Base-by-base conservation (phyloP, 2,888 invertebrate species). In the Loripinus fragilis region DNA sequence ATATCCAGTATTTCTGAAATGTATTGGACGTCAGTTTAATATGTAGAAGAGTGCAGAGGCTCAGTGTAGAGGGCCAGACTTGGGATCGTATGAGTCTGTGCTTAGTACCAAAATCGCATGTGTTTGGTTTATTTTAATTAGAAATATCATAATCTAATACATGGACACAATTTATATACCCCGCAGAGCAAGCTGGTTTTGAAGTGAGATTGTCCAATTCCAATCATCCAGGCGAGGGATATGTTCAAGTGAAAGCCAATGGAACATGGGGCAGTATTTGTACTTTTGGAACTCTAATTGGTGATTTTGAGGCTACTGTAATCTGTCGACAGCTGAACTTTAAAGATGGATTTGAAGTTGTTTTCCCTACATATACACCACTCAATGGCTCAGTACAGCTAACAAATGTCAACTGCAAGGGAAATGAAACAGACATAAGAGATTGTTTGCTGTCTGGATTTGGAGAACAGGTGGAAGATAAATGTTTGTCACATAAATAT, bases 261-360 rank as follows among this genome's bases (percentile, higher is more conserved):
- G 96, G 96, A 0, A 94, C 95, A 17, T 97, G 97, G 97, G 97
- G 97, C 5, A 96, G 96, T 0, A 94, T 97, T 20, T 97, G 97
- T 90, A 96, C 96, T 5, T 48, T 70, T 23, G 64, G 55, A 28
- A 74, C 81, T 8, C 52, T 81, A 10, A 85, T 84, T 66, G 78
- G 80, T 33, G 66, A 83, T 50, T 68, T 50, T 28, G 90, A 85
- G n/a, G 90, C 90, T 8, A 80, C 78, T 2, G 89, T 91, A 1
- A 67, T 90, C 30, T 92, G 92, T 77, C 80, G 86, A 48, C 85
- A 87, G 52, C 66, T 88, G 35, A 86, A 86, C 30, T 90, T 85
- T 68, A 85, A 80, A 42, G 87, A 88, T 55, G 91, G 91, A 25
- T 80, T 83, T 2, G 74, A 79, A 35, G 60, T 80, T 3, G 77